phyloP scores from a whole-genome alignment of 2,797 vertebrate genomes.

The Ispidina lecontei region DNA sequence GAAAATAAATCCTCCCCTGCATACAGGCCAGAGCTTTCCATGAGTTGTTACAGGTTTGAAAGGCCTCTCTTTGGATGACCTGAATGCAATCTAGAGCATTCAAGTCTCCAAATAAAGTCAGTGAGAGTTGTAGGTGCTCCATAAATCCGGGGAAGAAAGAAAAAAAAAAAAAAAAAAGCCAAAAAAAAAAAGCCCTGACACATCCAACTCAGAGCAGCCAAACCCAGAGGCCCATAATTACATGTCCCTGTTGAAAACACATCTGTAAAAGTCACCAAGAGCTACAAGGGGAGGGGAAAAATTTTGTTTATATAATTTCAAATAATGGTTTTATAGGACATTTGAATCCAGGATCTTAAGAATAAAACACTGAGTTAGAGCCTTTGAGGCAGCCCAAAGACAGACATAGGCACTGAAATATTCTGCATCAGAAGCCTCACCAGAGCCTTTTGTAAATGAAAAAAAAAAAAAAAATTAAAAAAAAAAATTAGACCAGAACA shows the following conservation, averaged over 20 bases:
- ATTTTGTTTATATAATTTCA: not conserved
- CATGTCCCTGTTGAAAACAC: constrained; percentile 6
- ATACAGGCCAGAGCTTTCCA: not conserved
- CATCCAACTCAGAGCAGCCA: constrained; percentile 26
- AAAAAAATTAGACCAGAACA: not conserved
- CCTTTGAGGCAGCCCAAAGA: not conserved
- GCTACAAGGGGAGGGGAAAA: not conserved
- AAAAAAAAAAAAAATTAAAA: not conserved
- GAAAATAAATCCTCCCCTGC: not conserved
- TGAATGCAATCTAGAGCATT: not conserved
- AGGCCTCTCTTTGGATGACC: not conserved
- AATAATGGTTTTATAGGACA: not conserved
- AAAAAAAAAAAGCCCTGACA: not conserved
- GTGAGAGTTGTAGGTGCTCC: constrained; percentile 60
- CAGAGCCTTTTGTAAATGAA: not conserved
- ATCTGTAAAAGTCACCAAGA: constrained; percentile 57
- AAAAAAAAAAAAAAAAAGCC: too few relatives aligned
- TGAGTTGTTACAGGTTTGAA: not conserved
- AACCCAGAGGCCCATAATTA: constrained; percentile 26
- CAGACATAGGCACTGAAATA: not conserved
- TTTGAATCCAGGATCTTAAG: constrained; percentile 11
- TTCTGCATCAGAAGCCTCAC: not conserved
- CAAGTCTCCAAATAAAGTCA: constrained; percentile 35
- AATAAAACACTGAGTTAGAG: not conserved
- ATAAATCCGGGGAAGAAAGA: rapidly evolving